Evolutionary conservation across 2,113 vertebrate genomes (phyloP), one percentile per base, ranked within the genome.

Genomic region (Muntiacus reevesi): DNA sequence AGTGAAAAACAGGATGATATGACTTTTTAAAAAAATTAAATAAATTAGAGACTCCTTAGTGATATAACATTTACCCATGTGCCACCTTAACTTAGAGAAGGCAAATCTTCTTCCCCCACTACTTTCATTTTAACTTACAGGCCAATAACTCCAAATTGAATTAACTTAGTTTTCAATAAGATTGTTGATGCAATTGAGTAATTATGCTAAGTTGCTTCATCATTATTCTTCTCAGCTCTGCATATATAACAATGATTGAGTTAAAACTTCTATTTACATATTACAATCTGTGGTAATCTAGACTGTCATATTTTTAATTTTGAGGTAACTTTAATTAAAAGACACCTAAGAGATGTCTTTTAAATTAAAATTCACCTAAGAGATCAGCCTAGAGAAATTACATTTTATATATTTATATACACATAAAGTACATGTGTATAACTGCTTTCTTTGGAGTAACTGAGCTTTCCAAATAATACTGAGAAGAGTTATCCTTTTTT

Each of bases 161-260:
- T 98, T 98, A 98, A 93, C 36, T 94, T 89, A 47, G 47, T 95
- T 96, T 96, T 93, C 57, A 95, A 28, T 97, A 96, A 96, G 30
- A 59, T 5, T 84, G 28, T 78, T 93, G 84, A 97, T 97, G 50
- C n/a, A 92, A 62, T 95, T 95, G 14, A 96, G 62, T 91, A 96
- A 97, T 97, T 97, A 96, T 96, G 89, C 79, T 57, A 95, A 97
- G 45, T 14, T 90, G 43, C 14, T 47, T 97, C 40, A 93, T 97
- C 79, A 87, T 57, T 96, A 59, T 95, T 96, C 93, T 81, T 96
- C 96, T 94, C 89, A 74, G 60, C 13, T 57, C 54, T 92, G 71
- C n/a, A 95, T 76, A 47, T 54, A 17, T 74, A 97, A 55, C 0
- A 64, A 3, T 97, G 25, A 97, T 93, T 87, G n/a, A 98, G 79